Evolutionary conservation across 1,140 invertebrate species (phyloP).

Genomic region (Bombus terrestris): DNA sequence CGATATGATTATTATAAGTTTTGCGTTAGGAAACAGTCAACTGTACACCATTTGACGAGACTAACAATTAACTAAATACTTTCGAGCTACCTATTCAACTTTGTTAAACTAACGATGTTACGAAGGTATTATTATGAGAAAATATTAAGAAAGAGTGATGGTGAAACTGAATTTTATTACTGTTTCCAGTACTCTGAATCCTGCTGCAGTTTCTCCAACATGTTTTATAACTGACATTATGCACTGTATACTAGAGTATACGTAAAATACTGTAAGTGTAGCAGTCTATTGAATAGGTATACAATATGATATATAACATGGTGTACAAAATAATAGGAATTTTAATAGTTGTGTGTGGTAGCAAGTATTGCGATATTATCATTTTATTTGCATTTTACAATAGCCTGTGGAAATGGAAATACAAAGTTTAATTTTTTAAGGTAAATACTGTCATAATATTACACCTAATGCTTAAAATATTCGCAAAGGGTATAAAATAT

Average conservation of each 20-base stretch:
- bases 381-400: no score
- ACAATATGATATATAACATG: background rate
- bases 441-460: background rate
- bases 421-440: background rate
- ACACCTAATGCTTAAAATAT: background rate
- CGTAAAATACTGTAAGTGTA: background rate
- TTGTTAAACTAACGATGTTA: slow-evolving; percentile 31
- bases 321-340: background rate
- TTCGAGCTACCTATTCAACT: slow-evolving; percentile 9
- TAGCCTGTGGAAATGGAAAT: background rate
- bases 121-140: slow-evolving; percentile 8
- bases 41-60: background rate
- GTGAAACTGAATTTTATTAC: slow-evolving; percentile 46
- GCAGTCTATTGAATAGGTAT: background rate
- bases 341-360: background rate
- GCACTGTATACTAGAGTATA: background rate
- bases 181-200: slow-evolving; percentile 13
- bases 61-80: slow-evolving; percentile 27
- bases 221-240: slow-evolving; percentile 10
- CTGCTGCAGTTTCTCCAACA: slow-evolving; percentile 12
- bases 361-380: no score
- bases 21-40: background rate
- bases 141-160: slow-evolving; percentile 24
- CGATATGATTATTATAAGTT: background rate
- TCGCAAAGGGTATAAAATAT: background rate